Percentiles rank a stretch among this genome's conserved stretches.
Conservation (phyloP, 1,140 invertebrate species). For the Drosophila nikananu region DNA sequence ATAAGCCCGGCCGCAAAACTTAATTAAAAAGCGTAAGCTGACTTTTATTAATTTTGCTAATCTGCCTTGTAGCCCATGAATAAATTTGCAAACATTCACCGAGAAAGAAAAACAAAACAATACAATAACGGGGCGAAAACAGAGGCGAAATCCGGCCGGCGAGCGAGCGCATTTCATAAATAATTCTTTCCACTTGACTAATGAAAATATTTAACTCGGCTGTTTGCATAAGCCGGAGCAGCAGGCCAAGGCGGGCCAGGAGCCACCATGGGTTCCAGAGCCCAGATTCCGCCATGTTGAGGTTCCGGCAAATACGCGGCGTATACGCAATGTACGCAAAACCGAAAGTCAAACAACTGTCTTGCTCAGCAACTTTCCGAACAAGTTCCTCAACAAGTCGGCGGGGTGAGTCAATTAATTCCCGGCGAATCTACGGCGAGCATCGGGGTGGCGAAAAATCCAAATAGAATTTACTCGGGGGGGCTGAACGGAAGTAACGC, state of each 20-base stretch:
- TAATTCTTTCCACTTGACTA: conserved; percentile 78
- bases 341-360: conserved; percentile 65
- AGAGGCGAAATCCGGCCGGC: conserved; percentile 27
- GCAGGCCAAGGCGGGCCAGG: background rate
- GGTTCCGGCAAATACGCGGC: conserved; percentile 57
- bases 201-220: conserved; percentile 76
- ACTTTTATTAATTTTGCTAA: conserved; percentile 79
- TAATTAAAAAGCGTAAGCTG: conserved; percentile 75
- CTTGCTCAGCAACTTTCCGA: conserved; percentile 50
- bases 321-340: conserved; percentile 64
- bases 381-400: conserved; percentile 67
- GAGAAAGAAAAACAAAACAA: conserved; percentile 32
- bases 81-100: conserved; percentile 62
- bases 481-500: conserved; percentile 19
- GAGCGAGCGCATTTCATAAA: conserved; percentile 65
- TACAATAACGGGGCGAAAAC: conserved; percentile 37
- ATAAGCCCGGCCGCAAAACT: conserved; percentile 51
- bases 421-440: conserved; percentile 62
- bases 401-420: conserved; percentile 77
- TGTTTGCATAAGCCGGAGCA: conserved; percentile 62
- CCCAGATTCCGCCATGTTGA: conserved; percentile 24
- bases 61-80: conserved; percentile 65
- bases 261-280: conserved; percentile 8
- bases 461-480: conserved; percentile 49
- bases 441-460: conserved; percentile 10